Conservation (phyloP, 1,140 invertebrate genomes). For the Eueides isabella region DNA sequence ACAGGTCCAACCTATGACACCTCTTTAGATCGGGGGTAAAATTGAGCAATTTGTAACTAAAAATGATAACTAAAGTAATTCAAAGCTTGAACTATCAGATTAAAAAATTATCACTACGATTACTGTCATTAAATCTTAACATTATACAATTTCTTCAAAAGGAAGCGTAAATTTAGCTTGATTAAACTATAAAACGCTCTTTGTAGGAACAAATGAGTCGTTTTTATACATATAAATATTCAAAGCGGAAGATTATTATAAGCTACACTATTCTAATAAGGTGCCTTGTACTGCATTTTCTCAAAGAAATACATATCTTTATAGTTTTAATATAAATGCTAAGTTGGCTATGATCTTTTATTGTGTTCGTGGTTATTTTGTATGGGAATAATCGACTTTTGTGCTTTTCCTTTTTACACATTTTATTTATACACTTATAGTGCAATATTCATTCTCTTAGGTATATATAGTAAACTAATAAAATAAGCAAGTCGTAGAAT, state of each 20-base stretch:
- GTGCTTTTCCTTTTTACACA: not conserved
- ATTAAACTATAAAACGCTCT: not conserved
- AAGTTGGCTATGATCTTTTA: slow-evolving; percentile 34
- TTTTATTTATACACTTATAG: not conserved
- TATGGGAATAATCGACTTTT: not conserved
- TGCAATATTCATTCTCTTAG: not conserved
- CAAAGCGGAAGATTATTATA: slow-evolving; percentile 33
- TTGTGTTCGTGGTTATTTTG: slow-evolving; percentile 16
- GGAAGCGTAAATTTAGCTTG: not conserved
- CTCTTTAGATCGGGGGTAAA: too few relatives aligned
- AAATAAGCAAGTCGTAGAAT: not conserved
- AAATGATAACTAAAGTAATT: too few relatives aligned
- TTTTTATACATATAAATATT: slow-evolving; percentile 27
- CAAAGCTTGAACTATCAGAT: too few relatives aligned
- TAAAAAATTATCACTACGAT: too few relatives aligned
- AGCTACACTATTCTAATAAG: slow-evolving; percentile 29
- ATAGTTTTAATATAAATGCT: slow-evolving; percentile 35
- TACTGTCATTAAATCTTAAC: not conserved
- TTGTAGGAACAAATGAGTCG: slow-evolving; percentile 21
- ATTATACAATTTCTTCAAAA: not conserved
- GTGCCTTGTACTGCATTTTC: slow-evolving; percentile 31
- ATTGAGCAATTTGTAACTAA: too few relatives aligned
- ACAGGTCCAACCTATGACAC: too few relatives aligned
- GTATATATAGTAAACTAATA: not conserved
- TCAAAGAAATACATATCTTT: slow-evolving; percentile 29